Percentiles rank a stretch among this genome's conserved stretches.
Conservation (phyloP, 2,888 invertebrate genomes). For the Antitype chi region DNA sequence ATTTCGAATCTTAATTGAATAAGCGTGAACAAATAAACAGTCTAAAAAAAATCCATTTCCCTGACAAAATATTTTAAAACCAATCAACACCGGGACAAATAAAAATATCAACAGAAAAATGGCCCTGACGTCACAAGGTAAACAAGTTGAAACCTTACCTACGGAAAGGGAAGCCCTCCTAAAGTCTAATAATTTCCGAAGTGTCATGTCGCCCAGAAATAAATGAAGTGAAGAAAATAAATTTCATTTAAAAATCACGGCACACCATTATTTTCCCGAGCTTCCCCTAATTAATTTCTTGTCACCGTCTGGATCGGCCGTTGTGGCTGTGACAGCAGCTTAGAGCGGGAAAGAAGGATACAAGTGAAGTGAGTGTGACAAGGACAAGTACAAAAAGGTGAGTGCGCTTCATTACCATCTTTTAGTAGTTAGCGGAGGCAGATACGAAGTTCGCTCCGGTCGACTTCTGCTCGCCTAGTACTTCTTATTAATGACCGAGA, state of each 20-base stretch:
- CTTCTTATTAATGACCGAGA: constrained; percentile 84
- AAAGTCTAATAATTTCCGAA: constrained; percentile 89
- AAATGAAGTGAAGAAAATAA: constrained; percentile 90
- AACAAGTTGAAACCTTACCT: constrained; percentile 82
- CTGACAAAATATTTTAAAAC: constrained; percentile 41
- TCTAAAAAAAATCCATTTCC: constrained; percentile 12
- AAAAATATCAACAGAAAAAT: constrained; percentile 58
- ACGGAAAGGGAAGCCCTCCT: constrained; percentile 78
- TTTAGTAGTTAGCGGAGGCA: constrained; percentile 87
- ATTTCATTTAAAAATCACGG: constrained; percentile 90
- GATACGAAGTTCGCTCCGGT: constrained; percentile 86
- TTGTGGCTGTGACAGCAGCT: constrained; percentile 86
- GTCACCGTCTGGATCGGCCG: constrained; percentile 89
- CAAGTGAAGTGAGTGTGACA: constrained; percentile 57
- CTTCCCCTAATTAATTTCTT: constrained; percentile 90
- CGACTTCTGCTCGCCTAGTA: constrained; percentile 84
- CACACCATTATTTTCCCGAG: constrained; percentile 88
- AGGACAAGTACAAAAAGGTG: constrained; percentile 81
- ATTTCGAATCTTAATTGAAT: not conserved
- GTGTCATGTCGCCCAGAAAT: constrained; percentile 89
- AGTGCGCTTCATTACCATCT: constrained; percentile 89
- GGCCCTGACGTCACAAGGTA: constrained; percentile 72
- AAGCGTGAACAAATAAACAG: not conserved
- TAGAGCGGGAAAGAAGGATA: constrained; percentile 73
- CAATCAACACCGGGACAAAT: constrained; percentile 62